A percentile compares a stretch with the other conserved stretches of the same genome.
Conservation (phyloP, 2,113 vertebrate genomes). For the Noctilio leporinus region DNA sequence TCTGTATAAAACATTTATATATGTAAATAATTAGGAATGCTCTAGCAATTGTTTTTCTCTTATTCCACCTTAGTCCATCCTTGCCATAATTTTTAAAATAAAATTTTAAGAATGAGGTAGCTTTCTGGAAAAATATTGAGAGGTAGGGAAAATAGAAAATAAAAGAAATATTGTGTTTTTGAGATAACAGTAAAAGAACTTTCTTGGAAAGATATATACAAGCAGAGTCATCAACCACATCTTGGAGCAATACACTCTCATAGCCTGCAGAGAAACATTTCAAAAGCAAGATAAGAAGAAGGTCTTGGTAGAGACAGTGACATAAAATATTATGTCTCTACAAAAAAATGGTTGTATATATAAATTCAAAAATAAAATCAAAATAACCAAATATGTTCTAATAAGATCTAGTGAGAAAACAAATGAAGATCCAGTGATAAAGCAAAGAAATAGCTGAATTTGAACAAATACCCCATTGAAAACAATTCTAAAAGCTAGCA, state of each 20-base stretch:
- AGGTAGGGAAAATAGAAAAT: not conserved
- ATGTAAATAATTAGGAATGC: not conserved
- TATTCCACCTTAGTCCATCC: not conserved
- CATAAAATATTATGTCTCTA: not conserved
- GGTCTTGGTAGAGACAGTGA: not conserved
- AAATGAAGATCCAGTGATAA: not conserved
- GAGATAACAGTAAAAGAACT: not conserved
- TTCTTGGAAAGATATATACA: not conserved
- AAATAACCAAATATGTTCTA: not conserved
- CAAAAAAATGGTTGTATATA: not conserved
- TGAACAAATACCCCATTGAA: not conserved
- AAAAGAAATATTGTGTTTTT: not conserved
- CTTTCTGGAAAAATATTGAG: not conserved
- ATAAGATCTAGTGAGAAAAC: not conserved
- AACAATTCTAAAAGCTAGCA: not conserved
- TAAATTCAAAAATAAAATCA: not conserved
- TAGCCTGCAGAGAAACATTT: not conserved
- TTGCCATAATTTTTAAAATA: not conserved
- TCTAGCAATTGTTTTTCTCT: not conserved
- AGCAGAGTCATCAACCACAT: too few species aligned
- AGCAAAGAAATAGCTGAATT: not conserved
- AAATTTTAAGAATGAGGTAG: not conserved
- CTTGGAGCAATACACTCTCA: not conserved
- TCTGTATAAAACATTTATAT: not conserved
- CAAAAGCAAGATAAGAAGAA: not conserved